Percentiles rank a stretch among this genome's conserved stretches.
Evolutionary conservation across 1,140 invertebrate genomes (phyloP).

Genomic region (Pogonognathellus flavescens): DNA sequence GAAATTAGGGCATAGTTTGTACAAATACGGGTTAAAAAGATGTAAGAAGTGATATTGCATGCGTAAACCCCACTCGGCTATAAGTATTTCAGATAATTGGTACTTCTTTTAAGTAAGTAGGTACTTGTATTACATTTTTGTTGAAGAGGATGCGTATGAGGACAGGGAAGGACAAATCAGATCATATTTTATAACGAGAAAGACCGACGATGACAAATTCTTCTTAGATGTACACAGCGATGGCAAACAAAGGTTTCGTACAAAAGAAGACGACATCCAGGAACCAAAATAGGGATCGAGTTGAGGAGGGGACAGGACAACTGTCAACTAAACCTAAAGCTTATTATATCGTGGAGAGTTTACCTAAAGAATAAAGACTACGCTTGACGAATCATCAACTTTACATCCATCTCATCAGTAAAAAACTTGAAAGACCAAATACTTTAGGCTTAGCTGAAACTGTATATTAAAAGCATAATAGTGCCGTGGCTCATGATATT

Average conservation of each 20-base stretch:
- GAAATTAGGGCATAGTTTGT: conserved; percentile 9
- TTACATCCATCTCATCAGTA: too few relatives aligned
- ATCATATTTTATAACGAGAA: conserved; percentile 29
- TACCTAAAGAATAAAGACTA: too few relatives aligned
- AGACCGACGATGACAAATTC: conserved; percentile 46
- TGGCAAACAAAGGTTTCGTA: neutral
- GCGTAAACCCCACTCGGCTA: too few relatives aligned
- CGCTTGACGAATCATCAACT: too few relatives aligned
- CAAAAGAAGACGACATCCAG: conserved; percentile 13
- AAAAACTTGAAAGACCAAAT: too few relatives aligned
- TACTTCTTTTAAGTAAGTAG: conserved; percentile 1
- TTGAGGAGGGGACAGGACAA: neutral
- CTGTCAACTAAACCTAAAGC: neutral
- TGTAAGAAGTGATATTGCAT: too few relatives aligned
- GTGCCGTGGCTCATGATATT: too few relatives aligned
- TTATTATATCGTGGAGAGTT: too few relatives aligned
- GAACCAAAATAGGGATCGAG: neutral
- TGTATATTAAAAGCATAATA: too few relatives aligned
- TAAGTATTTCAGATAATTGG: neutral
- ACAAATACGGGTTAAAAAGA: conserved; percentile 10
- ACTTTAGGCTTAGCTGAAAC: too few relatives aligned
- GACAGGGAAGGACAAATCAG: neutral
- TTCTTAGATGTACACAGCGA: neutral
- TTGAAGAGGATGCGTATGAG: neutral
- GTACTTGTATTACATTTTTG: neutral